Percentiles rank a stretch among this genome's conserved stretches.
phyloP scores from a whole-genome alignment of 2,888 invertebrate species.

The Macrosiphum euphorbiae region DNA sequence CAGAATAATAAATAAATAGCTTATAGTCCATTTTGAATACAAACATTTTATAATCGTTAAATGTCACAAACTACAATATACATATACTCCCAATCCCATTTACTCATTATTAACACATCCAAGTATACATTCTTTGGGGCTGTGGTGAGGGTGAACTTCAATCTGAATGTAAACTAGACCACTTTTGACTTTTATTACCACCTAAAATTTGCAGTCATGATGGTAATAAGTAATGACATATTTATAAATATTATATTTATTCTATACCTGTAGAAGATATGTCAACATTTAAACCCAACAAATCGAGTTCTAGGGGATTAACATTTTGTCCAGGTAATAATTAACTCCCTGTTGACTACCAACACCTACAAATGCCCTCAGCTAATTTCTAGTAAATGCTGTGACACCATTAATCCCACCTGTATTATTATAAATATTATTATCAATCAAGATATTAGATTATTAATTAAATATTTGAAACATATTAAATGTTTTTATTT shows the following conservation, averaged over 20 bases:
- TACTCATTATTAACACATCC: not conserved
- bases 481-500: conserved; percentile 65
- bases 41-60: not conserved
- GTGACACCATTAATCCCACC: conserved; percentile 75
- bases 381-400: conserved; percentile 92
- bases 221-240: not conserved
- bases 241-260: not conserved
- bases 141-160: conserved; percentile 42
- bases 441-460: not conserved
- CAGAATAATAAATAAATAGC: not conserved
- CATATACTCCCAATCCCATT: not conserved
- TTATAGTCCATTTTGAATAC: not conserved
- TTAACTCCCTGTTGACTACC: conserved; percentile 75
- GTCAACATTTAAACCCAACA: conserved; percentile 79
- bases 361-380: conserved; percentile 89
- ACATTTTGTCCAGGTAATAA: conserved; percentile 71
- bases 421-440: conserved; percentile 68
- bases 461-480: not conserved
- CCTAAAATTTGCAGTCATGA: not conserved
- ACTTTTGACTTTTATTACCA: conserved; percentile 55
- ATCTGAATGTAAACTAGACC: conserved; percentile 57
- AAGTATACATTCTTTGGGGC: conserved; percentile 29
- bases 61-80: not conserved
- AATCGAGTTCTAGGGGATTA: conserved; percentile 78
- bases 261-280: conserved; percentile 76